Base-by-base conservation (phyloP, 2,113 vertebrate genomes). In the Propithecus coquereli region DNA sequence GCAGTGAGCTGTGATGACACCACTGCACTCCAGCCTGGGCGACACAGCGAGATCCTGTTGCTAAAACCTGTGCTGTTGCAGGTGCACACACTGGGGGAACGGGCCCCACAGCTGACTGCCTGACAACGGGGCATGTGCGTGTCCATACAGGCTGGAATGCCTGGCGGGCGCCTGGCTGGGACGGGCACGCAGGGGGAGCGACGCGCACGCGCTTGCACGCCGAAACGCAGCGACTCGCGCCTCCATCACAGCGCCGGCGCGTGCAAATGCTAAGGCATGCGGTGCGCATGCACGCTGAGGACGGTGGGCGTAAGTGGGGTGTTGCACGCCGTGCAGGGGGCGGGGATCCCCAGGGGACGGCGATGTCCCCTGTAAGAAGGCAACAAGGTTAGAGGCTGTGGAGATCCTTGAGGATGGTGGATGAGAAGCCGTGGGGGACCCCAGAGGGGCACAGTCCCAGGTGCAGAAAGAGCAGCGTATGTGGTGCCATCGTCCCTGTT, bases 211-310 rank as follows among this genome's bases (percentile, higher is more conserved):
- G 9, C 0, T 0, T 22, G 85, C 16, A 22, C 0, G 5, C 63
- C 8, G 1, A 5, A 34, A 30, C n/a, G 65, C 17, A 32, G 83
- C 25, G 5, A 32, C 13, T 1, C 17, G 1, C 20, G 18, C 17
- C 6, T 30, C 68, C 23, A 2, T 17, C 20, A 37, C 4, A 9
- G 32, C 52, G 5, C 52, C 5, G 65, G 34, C 37, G 34, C 0
- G 0, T 0, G 9, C 59, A 1, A 0, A 4, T 22, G 4, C 23
- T 8, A 17, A 59, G 34, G 63, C 10, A 4, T 18, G 47, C 0
- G 3, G 32, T 54, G 40, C 6, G 12, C 16, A 5, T 7, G 25
- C 63, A 5, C 5, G 27, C 27, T 43, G 8, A 57, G 57, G 54
- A 18, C 23, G 2, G 30, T 34, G 34, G 54, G 20, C 27, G 70